Evolutionary conservation across 2,113 vertebrate genomes (phyloP), one percentile per base, ranked within the genome.

Genomic region (Muntiacus muntjak): DNA sequence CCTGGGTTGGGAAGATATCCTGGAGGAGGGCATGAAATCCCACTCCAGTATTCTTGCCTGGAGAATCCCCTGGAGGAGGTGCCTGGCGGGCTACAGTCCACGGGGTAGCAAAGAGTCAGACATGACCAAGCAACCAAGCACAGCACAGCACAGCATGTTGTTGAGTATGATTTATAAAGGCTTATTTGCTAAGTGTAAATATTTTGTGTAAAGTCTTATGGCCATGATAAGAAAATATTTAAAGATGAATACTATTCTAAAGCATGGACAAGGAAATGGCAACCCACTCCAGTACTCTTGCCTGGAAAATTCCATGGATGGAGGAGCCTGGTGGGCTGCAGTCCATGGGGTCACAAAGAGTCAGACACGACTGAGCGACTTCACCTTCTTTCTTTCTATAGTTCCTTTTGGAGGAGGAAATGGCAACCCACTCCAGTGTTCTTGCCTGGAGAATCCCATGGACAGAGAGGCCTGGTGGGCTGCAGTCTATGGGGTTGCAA

Each of bases 171-270:
- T 98, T 98, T 97, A n/a, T 26, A 33, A 67, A 58, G 33, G 14
- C 62, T 98, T 96, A 96, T 87, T 98, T 98, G 93, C 67, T 97
- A 98, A 98, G 97, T 96, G 60, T 97, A 90, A 95, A 93, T 95
- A 98, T 98, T 98, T 98, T 98, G 98, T 97, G 95, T 92, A 98
- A 98, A 98, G 98, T 97, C 83, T 98, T 95, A 89, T 97, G 94
- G 93, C 87, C 97, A 85, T 96, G 96, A 90, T 97, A 98, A 97
- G 89, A 98, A 67, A 82, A 97, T 97, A 97, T 95, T 97, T 97
- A 95, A 98, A 97, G 96, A 97, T 96, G 98, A 97, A 93, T 97
- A 98, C 93, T 84, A 88, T 82, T 98, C 97, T 95, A 96, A 98
- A 91, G 81, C 71, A 97, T 1, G 0, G 67, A 10, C n/a, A 74